These are phyloP conservation scores for Crypturellus undulatus DNA, from an alignment of 2,113 vertebrate species.

Conservation along the genomic window DNA sequence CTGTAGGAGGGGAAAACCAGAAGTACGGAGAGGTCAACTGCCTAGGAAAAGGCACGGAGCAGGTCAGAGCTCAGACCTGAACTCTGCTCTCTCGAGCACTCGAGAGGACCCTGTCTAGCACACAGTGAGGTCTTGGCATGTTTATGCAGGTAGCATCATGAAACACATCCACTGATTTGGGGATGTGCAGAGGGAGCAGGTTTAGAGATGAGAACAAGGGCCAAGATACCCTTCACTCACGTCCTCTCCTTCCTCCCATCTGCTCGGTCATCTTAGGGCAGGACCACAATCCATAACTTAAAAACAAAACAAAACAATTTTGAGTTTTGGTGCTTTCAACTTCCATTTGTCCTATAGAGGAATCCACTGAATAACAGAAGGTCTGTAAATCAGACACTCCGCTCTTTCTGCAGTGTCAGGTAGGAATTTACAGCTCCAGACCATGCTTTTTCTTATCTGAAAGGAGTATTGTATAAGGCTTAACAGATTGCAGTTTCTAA, in stretches of 20 bases:
- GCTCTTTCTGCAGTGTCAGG: not conserved
- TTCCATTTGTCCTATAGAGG: not conserved
- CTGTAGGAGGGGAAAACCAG: slow-evolving; percentile 15
- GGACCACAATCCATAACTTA: not conserved
- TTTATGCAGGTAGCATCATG: not conserved
- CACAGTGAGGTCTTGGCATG: not conserved
- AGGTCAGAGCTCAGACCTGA: slow-evolving; percentile 21
- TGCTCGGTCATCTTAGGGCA: not conserved
- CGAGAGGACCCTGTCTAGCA: not conserved
- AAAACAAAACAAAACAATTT: not conserved
- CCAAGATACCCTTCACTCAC: not conserved
- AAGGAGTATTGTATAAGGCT: slow-evolving; percentile 5
- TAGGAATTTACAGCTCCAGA: slow-evolving; percentile 43
- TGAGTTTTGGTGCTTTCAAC: not conserved
- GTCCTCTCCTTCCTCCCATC: not conserved
- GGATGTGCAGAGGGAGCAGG: accelerated
- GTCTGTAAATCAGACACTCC: slow-evolving; percentile 9
- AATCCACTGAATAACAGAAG: not conserved
- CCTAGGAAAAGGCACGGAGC: not conserved
- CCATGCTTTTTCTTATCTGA: not conserved
- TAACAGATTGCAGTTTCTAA: not conserved
- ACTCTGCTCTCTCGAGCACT: not conserved
- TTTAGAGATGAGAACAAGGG: not conserved
- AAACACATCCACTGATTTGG: not conserved
- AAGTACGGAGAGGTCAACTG: slow-evolving; percentile 22